Base-by-base conservation (phyloP, 2,888 invertebrate species). In the Euclidia mi region DNA sequence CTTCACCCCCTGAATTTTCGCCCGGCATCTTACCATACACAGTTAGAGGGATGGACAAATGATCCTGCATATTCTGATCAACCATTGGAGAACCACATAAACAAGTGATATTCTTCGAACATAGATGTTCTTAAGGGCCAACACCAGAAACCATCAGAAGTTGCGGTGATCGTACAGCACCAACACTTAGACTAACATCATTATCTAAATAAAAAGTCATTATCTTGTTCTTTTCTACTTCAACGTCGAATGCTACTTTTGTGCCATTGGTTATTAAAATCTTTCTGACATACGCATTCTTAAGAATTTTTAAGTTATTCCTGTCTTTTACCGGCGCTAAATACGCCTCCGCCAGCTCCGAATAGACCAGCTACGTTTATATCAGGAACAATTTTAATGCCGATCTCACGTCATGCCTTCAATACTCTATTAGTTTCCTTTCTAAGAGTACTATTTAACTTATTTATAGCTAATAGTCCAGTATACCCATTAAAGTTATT, bases 281-380 rank as follows among this genome's bases (percentile, higher is more conserved):
- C 49, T 65, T 67, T 12, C 25, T 64, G 2, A 46, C 73, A 0
- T 56, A 37, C 1, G 65, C 11, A 17, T 47, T 50, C 42, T 63
- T 74, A 4, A 61, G 4, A 10, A 69, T 53, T 9, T 48, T 41
- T 11, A 72, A 10, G 28, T 74, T 72, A 1, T 20, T 35, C 46
- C 84, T 73, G 2, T 69, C 43, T 53, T 64, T 69, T 2, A 66
- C 42, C 11, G 71, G 78, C 1, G 81, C 68, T 0, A 95, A 74
- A 65, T 91, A 96, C 37, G 92, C 89, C 41, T 84, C 88, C 88
- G 0, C 95, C 94, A 12, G 95, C 94, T 7, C 94, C 94, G 11
- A 89, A 68, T 38, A 88, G 86, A 14, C 89, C 82, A 9, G 85
- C 84, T 6, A 87, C 83, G 67, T 95, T 92, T 17, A 90, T 63